phyloP scores from a whole-genome alignment of 2,888 invertebrate species.

The Dendrolimus pini region DNA sequence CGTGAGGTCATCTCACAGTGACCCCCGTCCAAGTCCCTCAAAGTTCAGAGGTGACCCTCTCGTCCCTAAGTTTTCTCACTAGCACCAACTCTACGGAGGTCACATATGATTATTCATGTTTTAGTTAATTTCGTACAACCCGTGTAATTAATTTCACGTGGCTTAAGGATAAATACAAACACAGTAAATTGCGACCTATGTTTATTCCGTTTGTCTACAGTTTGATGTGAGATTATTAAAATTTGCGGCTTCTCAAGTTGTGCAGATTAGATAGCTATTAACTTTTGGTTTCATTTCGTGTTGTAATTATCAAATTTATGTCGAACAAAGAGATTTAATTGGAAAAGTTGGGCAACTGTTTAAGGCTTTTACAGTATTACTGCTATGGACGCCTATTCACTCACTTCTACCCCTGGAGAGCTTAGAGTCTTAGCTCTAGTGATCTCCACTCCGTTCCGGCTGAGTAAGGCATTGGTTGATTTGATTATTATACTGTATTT shows the following conservation, averaged over 20 bases:
- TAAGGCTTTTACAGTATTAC: too few relatives aligned
- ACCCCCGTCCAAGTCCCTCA: not conserved
- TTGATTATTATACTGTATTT: too few relatives aligned
- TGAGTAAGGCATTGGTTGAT: too few relatives aligned
- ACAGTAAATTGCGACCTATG: constrained; percentile 1
- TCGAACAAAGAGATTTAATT: not conserved
- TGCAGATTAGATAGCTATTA: not conserved
- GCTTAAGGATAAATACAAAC: constrained; percentile 24
- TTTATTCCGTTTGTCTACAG: not conserved
- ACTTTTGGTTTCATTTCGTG: not conserved
- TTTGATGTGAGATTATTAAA: not conserved
- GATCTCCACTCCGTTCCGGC: too few relatives aligned
- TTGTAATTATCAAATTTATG: not conserved
- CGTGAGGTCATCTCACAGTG: not conserved
- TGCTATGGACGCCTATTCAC: too few relatives aligned
- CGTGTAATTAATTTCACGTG: constrained; percentile 28
- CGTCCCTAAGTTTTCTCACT: not conserved
- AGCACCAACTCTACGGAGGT: not conserved
- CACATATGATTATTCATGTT: not conserved
- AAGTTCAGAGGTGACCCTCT: not conserved
- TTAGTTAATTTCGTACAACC: constrained; percentile 22
- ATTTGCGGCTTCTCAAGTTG: not conserved
- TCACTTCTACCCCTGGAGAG: too few relatives aligned
- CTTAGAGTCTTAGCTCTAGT: too few relatives aligned
- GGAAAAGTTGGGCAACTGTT: not conserved